phyloP scores from a whole-genome alignment of 1,140 invertebrate species.

The Drosophila setifemur region DNA sequence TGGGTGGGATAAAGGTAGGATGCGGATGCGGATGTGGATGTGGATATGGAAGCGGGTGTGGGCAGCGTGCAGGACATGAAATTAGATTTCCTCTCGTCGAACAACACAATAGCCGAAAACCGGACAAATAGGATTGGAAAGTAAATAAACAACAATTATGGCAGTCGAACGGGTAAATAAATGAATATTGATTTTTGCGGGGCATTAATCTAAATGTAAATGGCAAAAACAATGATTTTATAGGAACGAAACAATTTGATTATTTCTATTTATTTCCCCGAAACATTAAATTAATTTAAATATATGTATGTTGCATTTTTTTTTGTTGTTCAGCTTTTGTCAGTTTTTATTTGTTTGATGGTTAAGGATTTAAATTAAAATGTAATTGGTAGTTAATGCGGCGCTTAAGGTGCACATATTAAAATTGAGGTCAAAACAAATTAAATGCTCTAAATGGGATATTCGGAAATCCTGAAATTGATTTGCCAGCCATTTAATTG shows the following conservation, averaged over 20 bases:
- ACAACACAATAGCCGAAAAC: constrained; percentile 16
- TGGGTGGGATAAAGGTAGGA: not conserved
- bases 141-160: constrained; percentile 49
- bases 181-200: constrained; percentile 44
- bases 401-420: too few species aligned
- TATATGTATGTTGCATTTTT: not conserved
- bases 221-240: constrained; percentile 25
- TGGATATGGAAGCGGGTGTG: not conserved
- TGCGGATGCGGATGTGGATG: too few species aligned
- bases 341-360: constrained; percentile 29
- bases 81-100: constrained; percentile 33
- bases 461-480: not conserved
- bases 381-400: constrained; percentile 40
- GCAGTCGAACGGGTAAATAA: constrained; percentile 23
- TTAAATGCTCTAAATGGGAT: too few species aligned
- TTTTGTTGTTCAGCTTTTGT: constrained; percentile 18
- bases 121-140: constrained; percentile 33
- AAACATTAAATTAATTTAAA: constrained; percentile 32
- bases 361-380: constrained; percentile 32
- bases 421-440: too few species aligned
- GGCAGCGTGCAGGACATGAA: constrained; percentile 35
- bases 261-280: constrained; percentile 36
- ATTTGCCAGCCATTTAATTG: not conserved
- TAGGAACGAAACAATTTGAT: constrained; percentile 28
- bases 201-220: constrained; percentile 41